Percentiles rank a stretch among this genome's conserved stretches.
Evolutionary conservation across 2,113 vertebrate genomes (phyloP).

Genomic region (Leptobrachium ailaonicum): DNA sequence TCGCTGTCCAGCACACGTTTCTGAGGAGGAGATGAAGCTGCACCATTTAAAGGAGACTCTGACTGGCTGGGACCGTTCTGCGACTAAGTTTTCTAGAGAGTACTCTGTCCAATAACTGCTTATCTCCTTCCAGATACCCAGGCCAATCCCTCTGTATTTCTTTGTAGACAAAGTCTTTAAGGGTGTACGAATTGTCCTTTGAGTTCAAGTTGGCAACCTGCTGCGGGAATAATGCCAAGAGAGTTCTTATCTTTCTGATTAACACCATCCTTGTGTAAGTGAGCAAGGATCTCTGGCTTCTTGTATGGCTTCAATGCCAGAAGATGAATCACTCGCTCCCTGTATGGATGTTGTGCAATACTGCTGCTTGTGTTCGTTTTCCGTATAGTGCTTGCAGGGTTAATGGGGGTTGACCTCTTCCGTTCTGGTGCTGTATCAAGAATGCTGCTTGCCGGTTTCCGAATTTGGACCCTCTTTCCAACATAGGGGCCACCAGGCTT

Average conservation of each 20-base stretch:
- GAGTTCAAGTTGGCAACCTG: constrained; percentile 88
- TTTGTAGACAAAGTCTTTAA: constrained; percentile 87
- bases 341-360: constrained; percentile 78
- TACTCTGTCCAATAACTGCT: constrained; percentile 74
- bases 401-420: constrained; percentile 84
- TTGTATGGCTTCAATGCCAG: constrained; percentile 86
- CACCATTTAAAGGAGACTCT: constrained; percentile 52
- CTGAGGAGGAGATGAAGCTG: constrained; percentile 65
- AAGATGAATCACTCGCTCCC: constrained; percentile 86
- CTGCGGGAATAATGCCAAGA: constrained; percentile 69
- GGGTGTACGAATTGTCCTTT: constrained; percentile 84
- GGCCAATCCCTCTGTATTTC: constrained; percentile 90
- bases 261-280: constrained; percentile 84
- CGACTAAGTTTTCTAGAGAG: constrained; percentile 75
- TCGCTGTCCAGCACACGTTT: constrained; percentile 70
- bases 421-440: constrained; percentile 77
- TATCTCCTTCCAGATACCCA: constrained; percentile 84
- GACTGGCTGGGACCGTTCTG: constrained; percentile 58
- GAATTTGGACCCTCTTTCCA: constrained; percentile 80
- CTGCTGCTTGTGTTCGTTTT: constrained; percentile 71
- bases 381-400: constrained; percentile 80
- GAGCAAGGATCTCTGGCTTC: constrained; percentile 86
- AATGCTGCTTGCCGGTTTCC: constrained; percentile 73
- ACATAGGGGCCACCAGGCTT: constrained; percentile 80
- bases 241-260: constrained; percentile 82